Conservation (phyloP, 2,113 vertebrate species). For the Rhineura floridana region DNA sequence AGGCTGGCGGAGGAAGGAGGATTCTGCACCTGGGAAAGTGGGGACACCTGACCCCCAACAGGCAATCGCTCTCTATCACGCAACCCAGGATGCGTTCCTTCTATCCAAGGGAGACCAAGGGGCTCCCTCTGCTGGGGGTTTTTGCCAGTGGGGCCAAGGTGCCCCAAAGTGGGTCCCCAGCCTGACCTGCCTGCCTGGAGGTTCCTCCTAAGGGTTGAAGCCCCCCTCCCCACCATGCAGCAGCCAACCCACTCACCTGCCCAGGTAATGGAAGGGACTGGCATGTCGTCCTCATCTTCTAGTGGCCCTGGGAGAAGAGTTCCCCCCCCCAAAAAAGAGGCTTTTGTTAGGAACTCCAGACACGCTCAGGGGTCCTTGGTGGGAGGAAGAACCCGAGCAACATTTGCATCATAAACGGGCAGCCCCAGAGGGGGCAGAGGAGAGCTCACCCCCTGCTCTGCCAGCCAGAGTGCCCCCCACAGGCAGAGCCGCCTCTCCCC, state of each 20-base stretch:
- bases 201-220: too few species aligned
- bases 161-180: too few species aligned
- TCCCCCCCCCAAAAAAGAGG: constrained; percentile 18
- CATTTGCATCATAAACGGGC: constrained; percentile 55
- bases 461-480: not conserved
- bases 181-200: too few species aligned
- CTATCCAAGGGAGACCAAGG: too few species aligned
- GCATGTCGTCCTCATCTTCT: not conserved
- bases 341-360: constrained; percentile 52
- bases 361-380: constrained; percentile 49
- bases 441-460: not conserved
- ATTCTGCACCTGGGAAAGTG: too few species aligned
- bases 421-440: constrained; percentile 9
- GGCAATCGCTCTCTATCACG: too few species aligned
- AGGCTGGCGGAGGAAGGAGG: too few species aligned
- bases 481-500: not conserved
- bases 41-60: too few species aligned
- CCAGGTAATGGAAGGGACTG: not conserved
- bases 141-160: too few species aligned
- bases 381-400: constrained; percentile 28
- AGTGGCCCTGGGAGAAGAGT: constrained; percentile 32
- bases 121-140: not conserved
- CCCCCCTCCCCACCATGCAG: too few species aligned
- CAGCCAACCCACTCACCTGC: constrained; percentile 49
- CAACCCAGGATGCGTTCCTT: too few species aligned